Percentiles rank a stretch among this genome's conserved stretches.
phyloP scores from a whole-genome alignment of 2,888 invertebrate genomes.

The Diloba caeruleocephala region DNA sequence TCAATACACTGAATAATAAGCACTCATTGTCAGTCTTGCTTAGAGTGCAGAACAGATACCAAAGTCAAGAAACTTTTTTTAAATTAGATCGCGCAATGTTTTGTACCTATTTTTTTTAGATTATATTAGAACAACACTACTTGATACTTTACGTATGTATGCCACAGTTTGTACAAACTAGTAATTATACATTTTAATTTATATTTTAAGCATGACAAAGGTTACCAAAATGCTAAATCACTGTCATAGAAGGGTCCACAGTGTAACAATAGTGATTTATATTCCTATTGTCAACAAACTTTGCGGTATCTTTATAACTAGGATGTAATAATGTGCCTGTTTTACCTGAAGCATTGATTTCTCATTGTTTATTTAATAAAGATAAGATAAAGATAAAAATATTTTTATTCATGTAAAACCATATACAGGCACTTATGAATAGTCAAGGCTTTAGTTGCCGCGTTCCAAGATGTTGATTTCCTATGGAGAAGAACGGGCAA shows the following conservation, averaged over 20 bases:
- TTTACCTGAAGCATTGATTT: not conserved
- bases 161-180: not conserved
- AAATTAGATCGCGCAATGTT: too few species aligned
- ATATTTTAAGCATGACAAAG: slow-evolving; percentile 17
- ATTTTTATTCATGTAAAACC: too few species aligned
- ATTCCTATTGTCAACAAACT: slow-evolving; percentile 29
- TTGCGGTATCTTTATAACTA: slow-evolving; percentile 1
- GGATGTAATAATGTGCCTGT: slow-evolving; percentile 5
- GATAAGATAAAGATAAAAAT: too few species aligned
- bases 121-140: not conserved
- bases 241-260: slow-evolving; percentile 24
- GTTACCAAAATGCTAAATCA: slow-evolving; percentile 41
- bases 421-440: too few species aligned
- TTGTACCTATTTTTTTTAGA: not conserved
- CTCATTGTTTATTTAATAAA: not conserved
- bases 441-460: too few species aligned
- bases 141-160: slow-evolving; percentile 27
- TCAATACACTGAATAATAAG: too few species aligned
- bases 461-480: too few species aligned
- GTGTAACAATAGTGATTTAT: slow-evolving; percentile 39
- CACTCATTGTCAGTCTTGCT: too few species aligned
- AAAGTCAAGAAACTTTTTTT: too few species aligned
- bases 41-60: too few species aligned
- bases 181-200: slow-evolving; percentile 26
- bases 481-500: too few species aligned